Percentiles rank a stretch among this genome's conserved stretches.
Conservation (phyloP, 2,888 invertebrate genomes). For the Diadromus collaris region DNA sequence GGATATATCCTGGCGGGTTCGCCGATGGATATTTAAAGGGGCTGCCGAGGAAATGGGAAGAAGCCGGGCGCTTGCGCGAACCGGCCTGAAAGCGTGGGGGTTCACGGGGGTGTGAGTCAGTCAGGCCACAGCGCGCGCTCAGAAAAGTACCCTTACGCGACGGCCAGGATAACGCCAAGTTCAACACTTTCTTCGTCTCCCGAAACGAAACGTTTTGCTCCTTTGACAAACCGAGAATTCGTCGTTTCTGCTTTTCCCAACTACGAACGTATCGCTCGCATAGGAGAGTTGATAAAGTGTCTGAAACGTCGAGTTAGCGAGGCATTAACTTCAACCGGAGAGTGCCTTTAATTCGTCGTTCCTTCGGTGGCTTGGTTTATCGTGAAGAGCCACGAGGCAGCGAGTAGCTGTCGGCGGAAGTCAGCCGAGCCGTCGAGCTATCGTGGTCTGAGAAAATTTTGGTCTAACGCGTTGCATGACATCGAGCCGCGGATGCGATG, state of each 20-base stretch:
- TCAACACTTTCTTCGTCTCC: conserved; percentile 6
- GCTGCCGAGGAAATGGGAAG: conserved; percentile 55
- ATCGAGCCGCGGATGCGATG: conserved; percentile 25
- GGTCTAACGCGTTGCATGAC: background rate
- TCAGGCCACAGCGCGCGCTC: conserved; percentile 80
- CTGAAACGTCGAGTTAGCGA: background rate
- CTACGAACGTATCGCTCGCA: background rate
- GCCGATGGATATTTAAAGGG: conserved; percentile 52
- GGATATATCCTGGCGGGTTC: conserved; percentile 3
- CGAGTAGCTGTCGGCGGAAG: background rate
- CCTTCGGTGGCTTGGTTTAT: background rate
- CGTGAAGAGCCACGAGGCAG: background rate
- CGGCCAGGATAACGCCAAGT: conserved; percentile 60
- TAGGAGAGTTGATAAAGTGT: background rate
- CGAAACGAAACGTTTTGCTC: background rate
- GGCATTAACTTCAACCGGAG: conserved; percentile 2
- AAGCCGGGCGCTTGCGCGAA: conserved; percentile 59
- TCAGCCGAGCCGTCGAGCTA: background rate
- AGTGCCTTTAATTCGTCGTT: conserved; percentile 12
- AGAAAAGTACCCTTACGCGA: conserved; percentile 78
- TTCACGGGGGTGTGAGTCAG: conserved; percentile 79
- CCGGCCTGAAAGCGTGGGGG: conserved; percentile 66
- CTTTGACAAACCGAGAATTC: background rate
- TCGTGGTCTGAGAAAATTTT: background rate
- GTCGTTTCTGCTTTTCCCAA: background rate